Evolutionary conservation across 2,797 vertebrate genomes (phyloP).

Genomic region (Labroides dimidiatus): DNA sequence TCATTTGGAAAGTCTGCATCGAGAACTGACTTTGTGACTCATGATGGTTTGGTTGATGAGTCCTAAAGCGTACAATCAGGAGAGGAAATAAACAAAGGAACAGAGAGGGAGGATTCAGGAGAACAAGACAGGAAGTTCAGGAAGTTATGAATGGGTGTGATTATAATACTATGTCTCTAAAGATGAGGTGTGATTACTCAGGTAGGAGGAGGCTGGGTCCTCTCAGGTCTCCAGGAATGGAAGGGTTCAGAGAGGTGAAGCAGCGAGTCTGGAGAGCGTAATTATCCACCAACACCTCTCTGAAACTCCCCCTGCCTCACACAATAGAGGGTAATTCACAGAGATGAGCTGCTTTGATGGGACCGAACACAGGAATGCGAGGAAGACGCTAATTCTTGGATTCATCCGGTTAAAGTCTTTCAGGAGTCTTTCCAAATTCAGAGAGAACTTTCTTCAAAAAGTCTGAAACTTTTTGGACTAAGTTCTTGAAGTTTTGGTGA

Average conservation of each 20-base stretch:
- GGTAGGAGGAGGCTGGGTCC: constrained; percentile 57
- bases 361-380: not conserved
- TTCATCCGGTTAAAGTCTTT: not conserved
- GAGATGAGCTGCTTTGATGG: constrained; percentile 34
- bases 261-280: constrained; percentile 71
- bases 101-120: constrained; percentile 47
- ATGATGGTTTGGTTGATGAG: constrained; percentile 34
- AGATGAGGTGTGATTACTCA: constrained; percentile 91
- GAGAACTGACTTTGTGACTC: constrained; percentile 67
- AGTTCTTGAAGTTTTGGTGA: too few species aligned
- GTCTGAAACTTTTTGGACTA: too few species aligned
- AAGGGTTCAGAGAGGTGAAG: constrained; percentile 57
- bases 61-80: constrained; percentile 35
- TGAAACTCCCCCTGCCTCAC: constrained; percentile 35
- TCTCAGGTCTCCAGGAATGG: constrained; percentile 38
- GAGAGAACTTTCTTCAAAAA: too few species aligned
- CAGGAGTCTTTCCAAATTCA: not conserved
- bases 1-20: constrained; percentile 64
- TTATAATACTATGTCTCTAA: constrained; percentile 93
- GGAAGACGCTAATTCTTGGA: constrained; percentile 27
- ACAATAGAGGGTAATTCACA: constrained; percentile 83
- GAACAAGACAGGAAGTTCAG: constrained; percentile 37
- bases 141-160: constrained; percentile 87
- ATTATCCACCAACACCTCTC: constrained; percentile 61
- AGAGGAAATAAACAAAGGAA: constrained; percentile 49